Evolutionary conservation across 1,140 invertebrate species (phyloP).

Genomic region (Asobara japonica): DNA sequence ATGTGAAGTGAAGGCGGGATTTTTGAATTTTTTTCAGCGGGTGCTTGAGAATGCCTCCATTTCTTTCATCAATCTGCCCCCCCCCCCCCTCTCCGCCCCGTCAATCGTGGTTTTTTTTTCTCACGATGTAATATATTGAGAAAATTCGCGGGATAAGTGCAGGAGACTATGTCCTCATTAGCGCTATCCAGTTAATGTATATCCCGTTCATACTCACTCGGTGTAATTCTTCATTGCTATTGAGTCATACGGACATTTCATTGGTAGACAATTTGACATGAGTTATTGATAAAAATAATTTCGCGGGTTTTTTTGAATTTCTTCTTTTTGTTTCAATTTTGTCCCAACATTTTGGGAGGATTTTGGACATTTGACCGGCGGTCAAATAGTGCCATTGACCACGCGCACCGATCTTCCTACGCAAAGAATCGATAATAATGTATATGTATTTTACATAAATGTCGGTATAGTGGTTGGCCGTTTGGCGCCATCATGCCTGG

Average conservation of each 20-base stretch:
- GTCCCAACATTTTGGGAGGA: too few species aligned
- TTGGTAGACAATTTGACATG: slow-evolving; percentile 37
- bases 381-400: slow-evolving; percentile 6
- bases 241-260: slow-evolving; percentile 30
- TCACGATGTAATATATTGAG: slow-evolving; percentile 24
- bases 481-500: slow-evolving; percentile 28
- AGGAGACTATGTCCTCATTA: slow-evolving; percentile 70
- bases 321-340: too few species aligned
- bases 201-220: slow-evolving; percentile 57
- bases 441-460: slow-evolving; percentile 23
- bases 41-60: neutral
- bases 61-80: neutral
- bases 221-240: neutral
- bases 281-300: slow-evolving; percentile 35
- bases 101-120: neutral
- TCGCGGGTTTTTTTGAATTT: slow-evolving; percentile 40
- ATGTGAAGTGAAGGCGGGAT: slow-evolving; percentile 27
- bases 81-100: too few species aligned
- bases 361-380: slow-evolving; percentile 1
- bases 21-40: neutral
- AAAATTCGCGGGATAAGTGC: slow-evolving; percentile 34
- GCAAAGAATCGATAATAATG: slow-evolving; percentile 29
- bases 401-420: slow-evolving; percentile 32
- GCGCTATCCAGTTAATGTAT: slow-evolving; percentile 59
- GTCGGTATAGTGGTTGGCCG: slow-evolving; percentile 1